These are phyloP conservation scores for Siderastrea siderea DNA, from an alignment of 92 coral and sea anemone genomes.

Conservation along the genomic window DNA sequence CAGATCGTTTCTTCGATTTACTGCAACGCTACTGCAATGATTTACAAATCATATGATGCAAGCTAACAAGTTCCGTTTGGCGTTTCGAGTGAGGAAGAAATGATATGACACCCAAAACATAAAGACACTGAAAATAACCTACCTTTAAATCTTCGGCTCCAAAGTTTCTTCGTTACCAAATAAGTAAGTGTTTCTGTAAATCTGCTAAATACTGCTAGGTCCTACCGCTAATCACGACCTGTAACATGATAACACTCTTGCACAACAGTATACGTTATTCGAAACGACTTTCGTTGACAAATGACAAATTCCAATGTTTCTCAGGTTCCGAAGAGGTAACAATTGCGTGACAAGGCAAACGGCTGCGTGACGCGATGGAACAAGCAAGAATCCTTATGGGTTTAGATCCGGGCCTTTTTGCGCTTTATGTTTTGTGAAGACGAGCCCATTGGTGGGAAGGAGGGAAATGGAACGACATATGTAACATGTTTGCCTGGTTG, in stretches of 20 bases:
- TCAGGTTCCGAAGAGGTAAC: not conserved
- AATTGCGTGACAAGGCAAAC: constrained; percentile 1
- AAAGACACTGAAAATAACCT: not conserved
- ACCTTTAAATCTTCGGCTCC: not conserved
- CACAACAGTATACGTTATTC: not conserved
- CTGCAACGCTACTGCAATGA: too few species aligned
- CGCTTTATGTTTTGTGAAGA: not conserved
- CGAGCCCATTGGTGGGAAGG: too few species aligned
- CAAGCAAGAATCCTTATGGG: not conserved
- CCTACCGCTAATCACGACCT: not conserved
- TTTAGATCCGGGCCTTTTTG: not conserved
- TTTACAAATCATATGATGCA: too few species aligned
- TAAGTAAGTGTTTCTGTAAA: not conserved
- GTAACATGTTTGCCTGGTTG: too few species aligned
- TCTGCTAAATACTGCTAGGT: not conserved
- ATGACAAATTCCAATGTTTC: not conserved
- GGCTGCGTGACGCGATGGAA: not conserved
- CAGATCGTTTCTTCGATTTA: too few species aligned
- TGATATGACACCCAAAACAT: not conserved
- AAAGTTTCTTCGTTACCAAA: not conserved
- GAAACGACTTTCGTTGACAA: constrained; percentile 11
- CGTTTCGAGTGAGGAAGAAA: too few species aligned
- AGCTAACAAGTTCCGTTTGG: too few species aligned
- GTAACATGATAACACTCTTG: not conserved
- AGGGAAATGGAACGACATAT: too few species aligned